phyloP scores from a whole-genome alignment of 2,113 vertebrate genomes.

The Butorides virescens region DNA sequence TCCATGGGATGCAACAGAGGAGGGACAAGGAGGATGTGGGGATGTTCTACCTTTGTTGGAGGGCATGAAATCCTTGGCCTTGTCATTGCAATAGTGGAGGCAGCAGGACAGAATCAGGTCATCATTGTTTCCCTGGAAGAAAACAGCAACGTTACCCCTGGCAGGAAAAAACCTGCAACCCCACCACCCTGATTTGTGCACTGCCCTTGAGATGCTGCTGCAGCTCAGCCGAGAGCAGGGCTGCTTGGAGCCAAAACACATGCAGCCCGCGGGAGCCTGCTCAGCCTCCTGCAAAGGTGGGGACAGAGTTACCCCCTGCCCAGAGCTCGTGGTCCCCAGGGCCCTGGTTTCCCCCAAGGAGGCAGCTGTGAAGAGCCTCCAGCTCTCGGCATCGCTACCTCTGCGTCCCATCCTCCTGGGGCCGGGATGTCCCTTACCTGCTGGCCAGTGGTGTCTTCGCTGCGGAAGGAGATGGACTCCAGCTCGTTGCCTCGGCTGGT shows the following conservation, averaged over 20 bases:
- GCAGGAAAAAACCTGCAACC: neutral
- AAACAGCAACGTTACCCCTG: neutral
- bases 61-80: conserved; percentile 94
- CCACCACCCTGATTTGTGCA: neutral
- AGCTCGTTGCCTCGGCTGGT: conserved; percentile 96
- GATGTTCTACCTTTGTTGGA: conserved; percentile 83
- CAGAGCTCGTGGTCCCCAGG: fast-evolving
- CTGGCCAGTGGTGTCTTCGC: conserved; percentile 95
- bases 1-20: neutral
- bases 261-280: fast-evolving
- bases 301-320: neutral
- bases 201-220: fast-evolving
- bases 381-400: neutral
- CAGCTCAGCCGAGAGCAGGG: neutral
- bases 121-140: conserved; percentile 92
- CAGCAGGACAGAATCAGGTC: conserved; percentile 89
- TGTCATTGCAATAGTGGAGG: conserved; percentile 96
- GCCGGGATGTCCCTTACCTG: conserved; percentile 74
- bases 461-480: conserved; percentile 97
- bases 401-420: neutral
- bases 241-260: neutral
- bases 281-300: neutral
- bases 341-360: fast-evolving
- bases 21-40: neutral
- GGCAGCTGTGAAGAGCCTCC: neutral